Base-by-base conservation (phyloP, 2,113 vertebrate species). In the Poeciliopsis occidentalis region DNA sequence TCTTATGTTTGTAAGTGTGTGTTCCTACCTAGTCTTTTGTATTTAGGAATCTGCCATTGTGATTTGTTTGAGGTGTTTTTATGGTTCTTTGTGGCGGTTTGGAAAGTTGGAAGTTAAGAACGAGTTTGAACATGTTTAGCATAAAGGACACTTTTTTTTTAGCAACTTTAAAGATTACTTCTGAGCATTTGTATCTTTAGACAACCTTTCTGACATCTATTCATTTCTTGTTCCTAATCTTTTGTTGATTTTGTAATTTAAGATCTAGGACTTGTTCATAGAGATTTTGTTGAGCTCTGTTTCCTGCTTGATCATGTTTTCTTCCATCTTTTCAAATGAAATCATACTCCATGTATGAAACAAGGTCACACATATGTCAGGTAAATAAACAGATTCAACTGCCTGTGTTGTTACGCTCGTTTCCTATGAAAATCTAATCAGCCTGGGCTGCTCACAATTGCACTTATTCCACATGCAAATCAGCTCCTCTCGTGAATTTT, bases 401-500 rank as follows among this genome's bases (percentile, higher is more conserved):
- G 31, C 15, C 47, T 62, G 26, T n/a, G 30, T 76, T 74, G 27
- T 64, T 54, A 41, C 30, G 54, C 68, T 71, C 29, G 24, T 74
- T 67, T 41, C 4, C 37, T 1, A 65, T 77, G 39, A 41, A 15
- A 41, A 15, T 78, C 34, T 79, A 75, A 86, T 85, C 27, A 82
- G 57, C 32, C 68, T 51, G 32, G 57, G 26, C 32, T 60, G 60
- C 8, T 27, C 0, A 39, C 67, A 34, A 0, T 66, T 30, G 41
- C 65, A 41, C 37, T 76, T 64, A n/a, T 72, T 76, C 79, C 15
- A 44, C 27, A 87, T 83, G 82, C 71, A 87, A 82, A 87, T 87
- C 57, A 54, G 29, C 30, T 26, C 1, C 8, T 30, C 63, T 76
- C 32, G 30, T 80, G 34, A 64, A 75, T 73, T 68, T 73, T 63